These are phyloP conservation scores for Eucidaris tribuloides DNA, from an alignment of 35 echinoderm and acorn worm genomes.

Conservation along the genomic window DNA sequence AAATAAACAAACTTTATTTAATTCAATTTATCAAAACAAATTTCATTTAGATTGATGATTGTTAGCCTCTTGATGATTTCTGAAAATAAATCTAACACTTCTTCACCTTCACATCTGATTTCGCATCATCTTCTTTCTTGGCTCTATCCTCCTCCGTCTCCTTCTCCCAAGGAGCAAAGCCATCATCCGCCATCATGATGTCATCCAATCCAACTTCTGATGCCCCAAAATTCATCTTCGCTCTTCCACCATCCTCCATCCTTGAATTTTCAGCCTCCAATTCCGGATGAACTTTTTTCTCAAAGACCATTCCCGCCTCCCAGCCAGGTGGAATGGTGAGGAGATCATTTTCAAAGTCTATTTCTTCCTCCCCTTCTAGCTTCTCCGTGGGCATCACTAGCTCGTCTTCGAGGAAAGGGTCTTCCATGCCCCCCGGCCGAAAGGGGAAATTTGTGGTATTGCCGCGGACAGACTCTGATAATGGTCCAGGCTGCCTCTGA, in stretches of 20 bases:
- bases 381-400: slow-evolving; percentile 22
- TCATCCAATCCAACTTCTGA: background rate
- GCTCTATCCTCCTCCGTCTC: background rate
- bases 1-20: too few relatives aligned
- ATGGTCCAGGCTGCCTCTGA: slow-evolving; percentile 78
- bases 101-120: background rate
- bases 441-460: slow-evolving; percentile 94
- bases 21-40: too few relatives aligned
- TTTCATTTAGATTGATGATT: too few relatives aligned
- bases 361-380: slow-evolving; percentile 23
- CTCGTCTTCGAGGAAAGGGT: slow-evolving; percentile 47
- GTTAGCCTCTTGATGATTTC: too few relatives aligned
- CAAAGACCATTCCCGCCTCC: slow-evolving; percentile 62
- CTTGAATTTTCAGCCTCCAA: slow-evolving; percentile 19
- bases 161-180: background rate
- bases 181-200: slow-evolving; percentile 10
- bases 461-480: slow-evolving; percentile 74
- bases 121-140: background rate
- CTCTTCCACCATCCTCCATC: background rate
- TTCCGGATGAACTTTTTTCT: slow-evolving; percentile 19
- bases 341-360: slow-evolving; percentile 68
- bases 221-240: background rate
- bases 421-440: slow-evolving; percentile 92
- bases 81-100: too few relatives aligned
- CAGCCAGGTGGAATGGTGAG: slow-evolving; percentile 61